phyloP scores from a whole-genome alignment of 2,888 invertebrate species.

The Oscheius sp. region DNA sequence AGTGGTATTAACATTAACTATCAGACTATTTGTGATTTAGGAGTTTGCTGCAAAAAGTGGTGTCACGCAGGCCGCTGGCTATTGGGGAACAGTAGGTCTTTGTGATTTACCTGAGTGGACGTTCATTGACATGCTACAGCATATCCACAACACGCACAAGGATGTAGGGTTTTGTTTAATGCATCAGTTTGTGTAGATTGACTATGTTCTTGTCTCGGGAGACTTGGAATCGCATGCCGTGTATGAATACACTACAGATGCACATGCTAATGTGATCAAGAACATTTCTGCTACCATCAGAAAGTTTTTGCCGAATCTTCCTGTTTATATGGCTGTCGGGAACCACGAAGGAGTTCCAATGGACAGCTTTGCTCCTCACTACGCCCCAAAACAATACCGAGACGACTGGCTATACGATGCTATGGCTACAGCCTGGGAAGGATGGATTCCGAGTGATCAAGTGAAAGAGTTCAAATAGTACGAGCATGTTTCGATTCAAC shows the following conservation, averaged over 20 bases:
- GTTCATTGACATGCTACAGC: slow-evolving; percentile 63
- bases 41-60: background rate
- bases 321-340: slow-evolving; percentile 92
- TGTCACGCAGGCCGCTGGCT: slow-evolving; percentile 53
- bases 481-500: background rate
- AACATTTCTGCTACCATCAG: slow-evolving; percentile 60
- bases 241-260: slow-evolving; percentile 62
- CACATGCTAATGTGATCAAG: slow-evolving; percentile 55
- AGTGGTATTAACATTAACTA: slow-evolving; percentile 2
- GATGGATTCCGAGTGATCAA: slow-evolving; percentile 78
- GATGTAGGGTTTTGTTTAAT: slow-evolving; percentile 39
- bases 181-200: slow-evolving; percentile 44
- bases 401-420: slow-evolving; percentile 86
- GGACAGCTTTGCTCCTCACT: slow-evolving; percentile 78
- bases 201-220: slow-evolving; percentile 67
- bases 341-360: slow-evolving; percentile 97
- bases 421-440: slow-evolving; percentile 83
- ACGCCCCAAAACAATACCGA: slow-evolving; percentile 59
- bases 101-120: slow-evolving; percentile 68
- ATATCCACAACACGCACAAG: slow-evolving; percentile 51
- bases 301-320: slow-evolving; percentile 82
- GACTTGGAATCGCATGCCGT: slow-evolving; percentile 66
- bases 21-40: background rate
- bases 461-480: slow-evolving; percentile 34
- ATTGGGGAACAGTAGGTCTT: slow-evolving; percentile 62